phyloP scores from a whole-genome alignment of 2,797 vertebrate genomes.

The Halcyon smyrnensis region DNA sequence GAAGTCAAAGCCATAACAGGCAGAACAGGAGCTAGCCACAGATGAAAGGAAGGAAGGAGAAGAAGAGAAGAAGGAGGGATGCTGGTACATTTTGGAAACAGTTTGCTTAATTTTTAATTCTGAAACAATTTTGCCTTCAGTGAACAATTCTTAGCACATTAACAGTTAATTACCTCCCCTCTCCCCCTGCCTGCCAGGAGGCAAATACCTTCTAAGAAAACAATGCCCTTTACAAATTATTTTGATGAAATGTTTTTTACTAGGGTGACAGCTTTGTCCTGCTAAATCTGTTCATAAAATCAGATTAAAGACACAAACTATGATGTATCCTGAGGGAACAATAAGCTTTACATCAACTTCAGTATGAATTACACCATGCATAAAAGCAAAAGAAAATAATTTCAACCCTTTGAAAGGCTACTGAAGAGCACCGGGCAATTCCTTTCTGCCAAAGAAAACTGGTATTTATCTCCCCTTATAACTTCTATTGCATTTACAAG shows the following conservation, averaged over 20 bases:
- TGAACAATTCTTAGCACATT: background rate
- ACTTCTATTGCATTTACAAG: background rate
- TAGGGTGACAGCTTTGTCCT: background rate
- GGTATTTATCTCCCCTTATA: background rate
- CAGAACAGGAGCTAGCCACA: background rate
- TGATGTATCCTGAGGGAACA: background rate
- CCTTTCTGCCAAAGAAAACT: background rate
- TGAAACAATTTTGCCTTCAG: background rate
- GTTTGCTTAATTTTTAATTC: background rate
- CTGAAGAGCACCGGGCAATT: too few species aligned
- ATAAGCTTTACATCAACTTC: background rate
- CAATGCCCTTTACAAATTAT: background rate
- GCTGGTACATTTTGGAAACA: background rate
- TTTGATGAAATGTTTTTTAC: background rate
- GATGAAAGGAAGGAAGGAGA: background rate
- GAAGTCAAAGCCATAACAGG: background rate
- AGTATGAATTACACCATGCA: background rate
- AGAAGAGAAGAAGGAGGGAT: background rate
- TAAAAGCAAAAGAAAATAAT: background rate
- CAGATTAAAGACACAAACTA: background rate
- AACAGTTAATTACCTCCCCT: background rate
- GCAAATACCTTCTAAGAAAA: background rate
- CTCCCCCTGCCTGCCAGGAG: background rate
- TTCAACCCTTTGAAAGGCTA: background rate
- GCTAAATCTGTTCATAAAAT: background rate